These are phyloP conservation scores for Drosophila kuntzei DNA, from an alignment of 2,888 invertebrate genomes.

Conservation along the genomic window DNA sequence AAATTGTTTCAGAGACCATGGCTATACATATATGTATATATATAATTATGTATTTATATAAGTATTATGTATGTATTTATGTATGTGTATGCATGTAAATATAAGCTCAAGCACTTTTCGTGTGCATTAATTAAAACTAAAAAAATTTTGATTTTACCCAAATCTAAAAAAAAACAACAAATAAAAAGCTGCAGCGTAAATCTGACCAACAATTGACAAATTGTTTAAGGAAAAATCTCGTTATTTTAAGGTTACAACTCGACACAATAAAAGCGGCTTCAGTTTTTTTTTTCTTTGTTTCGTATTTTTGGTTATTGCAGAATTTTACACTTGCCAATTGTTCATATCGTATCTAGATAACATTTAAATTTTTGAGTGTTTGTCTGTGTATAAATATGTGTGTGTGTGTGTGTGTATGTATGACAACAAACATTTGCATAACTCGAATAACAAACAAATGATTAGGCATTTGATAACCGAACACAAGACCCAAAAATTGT, in stretches of 20 bases:
- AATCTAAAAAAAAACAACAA: conserved; percentile 30
- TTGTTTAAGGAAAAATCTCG: conserved; percentile 66
- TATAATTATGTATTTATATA: conserved; percentile 53
- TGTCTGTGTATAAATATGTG: conserved; percentile 27
- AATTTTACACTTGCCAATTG: conserved; percentile 33
- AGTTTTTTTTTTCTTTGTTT: conserved; percentile 2
- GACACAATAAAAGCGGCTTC: conserved; percentile 34
- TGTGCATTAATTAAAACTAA: conserved; percentile 46
- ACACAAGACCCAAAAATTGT: conserved; percentile 53
- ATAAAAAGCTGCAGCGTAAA: conserved; percentile 60
- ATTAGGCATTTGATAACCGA: conserved; percentile 62
- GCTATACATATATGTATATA: conserved; percentile 73
- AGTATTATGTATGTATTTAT: conserved; percentile 50
- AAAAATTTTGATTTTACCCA: conserved; percentile 43
- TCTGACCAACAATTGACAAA: conserved; percentile 57
- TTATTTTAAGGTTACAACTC: conserved; percentile 33
- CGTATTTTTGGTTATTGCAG: conserved; percentile 28
- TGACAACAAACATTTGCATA: conserved; percentile 70
- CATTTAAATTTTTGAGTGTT: conserved; percentile 22
- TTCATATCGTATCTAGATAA: conserved; percentile 16
- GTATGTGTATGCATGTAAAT: conserved; percentile 50
- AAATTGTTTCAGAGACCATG: conserved; percentile 80
- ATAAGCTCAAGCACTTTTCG: conserved; percentile 55
- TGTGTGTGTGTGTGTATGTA: conserved; percentile 37
- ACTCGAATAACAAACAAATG: conserved; percentile 71